Evolutionary conservation across 1,140 invertebrate species (phyloP), one percentile per base, ranked within the genome.

Genomic region (Drosophila ironensis): DNA sequence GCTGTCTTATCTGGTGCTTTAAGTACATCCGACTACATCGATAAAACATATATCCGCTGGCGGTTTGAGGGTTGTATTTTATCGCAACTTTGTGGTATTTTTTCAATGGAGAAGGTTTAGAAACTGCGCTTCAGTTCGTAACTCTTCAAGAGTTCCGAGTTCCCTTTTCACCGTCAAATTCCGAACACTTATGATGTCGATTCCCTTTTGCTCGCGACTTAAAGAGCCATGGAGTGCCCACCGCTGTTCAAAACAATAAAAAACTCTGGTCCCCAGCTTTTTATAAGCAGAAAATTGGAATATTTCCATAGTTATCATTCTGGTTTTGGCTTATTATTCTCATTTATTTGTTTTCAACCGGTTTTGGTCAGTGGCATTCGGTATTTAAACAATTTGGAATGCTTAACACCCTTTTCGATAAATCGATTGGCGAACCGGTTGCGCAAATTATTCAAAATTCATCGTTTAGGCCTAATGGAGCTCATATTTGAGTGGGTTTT

Each of bases 11-110:
- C 9, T 6, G 5, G 9, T 17, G n/a, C 14, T 45, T 45, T 19
- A 22, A 25, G 30, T 5, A 35, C 12, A 35, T n/a, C 20, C 20
- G 33, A 16, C 25, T 20, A 11, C 25, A 60, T 60, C 27, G 27
- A 12, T 22, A 14, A 30, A 28, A n/a, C 12, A 8, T 16, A 46
- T 50, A 76, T 76, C 72, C 72, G 72, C 44, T 59, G 51, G 61
- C 17, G 9, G 37, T 9, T 20, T 50, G 50, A 45, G 41, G 41
- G 12, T 33, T 33, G 11, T 12, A 37, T 14, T 56, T n/a, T n/a
- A n/a, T n/a, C n/a, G n/a, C n/a, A n/a, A n/a, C n/a, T n/a, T n/a
- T n/a, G n/a, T n/a, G n/a, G n/a, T n/a, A n/a, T n/a, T n/a, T n/a
- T n/a, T n/a, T n/a, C n/a, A n/a, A n/a, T n/a, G n/a, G n/a, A n/a